Evolutionary conservation across 2,888 invertebrate genomes (phyloP), one percentile per base, ranked within the genome.

Genomic region (Himalopsyche tibetana): DNA sequence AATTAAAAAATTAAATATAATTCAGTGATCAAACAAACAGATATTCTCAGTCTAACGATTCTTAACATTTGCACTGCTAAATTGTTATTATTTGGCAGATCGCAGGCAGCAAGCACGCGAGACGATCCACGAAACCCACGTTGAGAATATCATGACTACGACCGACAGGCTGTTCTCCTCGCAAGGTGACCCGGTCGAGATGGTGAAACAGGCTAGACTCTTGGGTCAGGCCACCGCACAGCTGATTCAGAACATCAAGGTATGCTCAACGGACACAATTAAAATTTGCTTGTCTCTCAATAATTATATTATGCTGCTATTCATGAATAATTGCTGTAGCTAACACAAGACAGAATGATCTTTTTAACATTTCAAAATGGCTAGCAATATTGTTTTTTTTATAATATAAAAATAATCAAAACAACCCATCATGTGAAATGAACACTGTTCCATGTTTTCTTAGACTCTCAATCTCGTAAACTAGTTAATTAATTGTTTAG

Each of bases 181-280:
- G 17, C 94, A 94, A n/a, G 97, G 96, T 0, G 97, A 98, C 92
- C 95, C 98, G 0, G 96, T 96, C 9, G 98, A 99, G 92, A 99
- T 99, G 99, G 97, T 99, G 80, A 95, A 96, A 0, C 98, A 99
- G 90, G 99, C 99, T 0, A 93, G 98, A 83, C 95, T 97, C 51
- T 93, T 99, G 86, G 99, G 99, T 0, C 97, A 98, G 92, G 99
- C 99, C 38, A 99, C 99, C 0, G 98, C 99, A 0, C 96, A 97
- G 89, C 94, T 99, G 86, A 99, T 99, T 87, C 97, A 97, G 90
- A 97, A 97, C 89, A 99, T 99, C 90, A 98, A 99, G 93, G 96
- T 93, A 88, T 4, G 4, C 51, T 15, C 15, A 12, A 51, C 45
- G 9, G 5, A 51, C 8, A 45, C 45, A 5, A 9, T 15, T 3